phyloP scores from a whole-genome alignment of 2,888 invertebrate species.

The Hemithea aestivaria region DNA sequence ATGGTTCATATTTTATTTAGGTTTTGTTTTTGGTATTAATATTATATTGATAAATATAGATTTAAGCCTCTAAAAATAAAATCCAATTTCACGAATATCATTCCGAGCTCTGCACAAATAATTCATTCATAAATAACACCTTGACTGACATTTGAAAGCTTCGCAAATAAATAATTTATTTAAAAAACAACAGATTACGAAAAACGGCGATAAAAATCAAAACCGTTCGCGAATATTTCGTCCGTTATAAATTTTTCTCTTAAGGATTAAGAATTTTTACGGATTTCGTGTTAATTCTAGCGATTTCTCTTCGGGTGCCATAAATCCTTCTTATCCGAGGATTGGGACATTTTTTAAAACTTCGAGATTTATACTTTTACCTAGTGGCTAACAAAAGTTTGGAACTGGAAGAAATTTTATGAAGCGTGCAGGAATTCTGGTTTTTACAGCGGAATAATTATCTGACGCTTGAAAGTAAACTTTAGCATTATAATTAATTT shows the following conservation, averaged over 20 bases:
- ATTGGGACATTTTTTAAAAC: constrained; percentile 27
- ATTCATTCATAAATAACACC: too few species aligned
- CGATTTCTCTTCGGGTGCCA: constrained; percentile 21
- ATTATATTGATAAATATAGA: too few species aligned
- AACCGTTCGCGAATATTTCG: constrained; percentile 10
- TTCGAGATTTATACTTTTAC: constrained; percentile 22
- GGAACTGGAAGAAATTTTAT: constrained; percentile 5
- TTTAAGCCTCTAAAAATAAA: too few species aligned
- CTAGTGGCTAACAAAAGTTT: constrained; percentile 13
- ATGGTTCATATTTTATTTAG: too few species aligned
- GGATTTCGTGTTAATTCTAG: constrained; percentile 27
- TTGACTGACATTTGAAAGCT: too few species aligned
- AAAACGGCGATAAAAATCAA: constrained; percentile 16
- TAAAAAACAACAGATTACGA: constrained; percentile 4
- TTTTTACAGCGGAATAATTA: background rate
- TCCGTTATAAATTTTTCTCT: constrained; percentile 19
- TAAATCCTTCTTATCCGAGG: constrained; percentile 28
- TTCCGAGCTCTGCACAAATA: too few species aligned
- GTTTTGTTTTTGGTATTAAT: too few species aligned
- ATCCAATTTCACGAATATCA: too few species aligned
- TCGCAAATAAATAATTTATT: background rate
- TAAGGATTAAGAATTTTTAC: constrained; percentile 24
- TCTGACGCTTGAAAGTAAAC: too few species aligned
- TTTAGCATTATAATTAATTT: too few species aligned
- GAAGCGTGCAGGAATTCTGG: background rate